Base-by-base conservation (phyloP, 2,888 invertebrate genomes). In the Stratiomys singularior region DNA sequence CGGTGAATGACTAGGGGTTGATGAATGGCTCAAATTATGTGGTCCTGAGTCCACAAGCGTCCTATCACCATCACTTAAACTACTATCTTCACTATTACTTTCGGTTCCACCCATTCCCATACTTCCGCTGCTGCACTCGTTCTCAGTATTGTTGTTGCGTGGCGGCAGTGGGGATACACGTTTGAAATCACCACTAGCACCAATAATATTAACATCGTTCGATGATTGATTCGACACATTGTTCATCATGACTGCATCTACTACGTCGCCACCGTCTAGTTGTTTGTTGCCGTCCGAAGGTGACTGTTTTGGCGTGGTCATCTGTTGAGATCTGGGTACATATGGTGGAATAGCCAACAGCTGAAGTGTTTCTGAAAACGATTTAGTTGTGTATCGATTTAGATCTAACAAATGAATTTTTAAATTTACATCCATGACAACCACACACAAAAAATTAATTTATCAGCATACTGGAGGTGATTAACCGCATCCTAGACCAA, bases 51-150 rank as follows among this genome's bases (percentile, higher is more conserved):
- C 87, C 28, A 87, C 87, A 28, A 87, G 81, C 0, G 87, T 87
- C n/a, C 89, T 88, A 85, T 93, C 93, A 82, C 93, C 93, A 83
- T 93, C 93, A 80, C 93, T 93, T 47, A 93, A 88, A 84, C 93
- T 93, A 83, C 93, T 93, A 83, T 93, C 93, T 84, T 93, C 93
- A 82, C 93, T 93, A 82, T 92, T 92, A 83, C 92, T 92, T 82
- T 93, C 93, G 63, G 82, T 37, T 37, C 80, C 69, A 85, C 92
- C 91, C 78, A 86, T 78, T 79, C 77, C 82, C 18, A 81, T 82
- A 84, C 79, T 87, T 63, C 60, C 78, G 63, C 80, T 77, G 79
- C 80, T 64, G 81, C 76, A 76, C 74, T 82, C 81, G 25, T 82
- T 80, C 13, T 69, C 79, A 11, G 64, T 37, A 1, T 74, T 79